phyloP scores from a whole-genome alignment of 1,140 invertebrate species.

The Tribolium castaneum region DNA sequence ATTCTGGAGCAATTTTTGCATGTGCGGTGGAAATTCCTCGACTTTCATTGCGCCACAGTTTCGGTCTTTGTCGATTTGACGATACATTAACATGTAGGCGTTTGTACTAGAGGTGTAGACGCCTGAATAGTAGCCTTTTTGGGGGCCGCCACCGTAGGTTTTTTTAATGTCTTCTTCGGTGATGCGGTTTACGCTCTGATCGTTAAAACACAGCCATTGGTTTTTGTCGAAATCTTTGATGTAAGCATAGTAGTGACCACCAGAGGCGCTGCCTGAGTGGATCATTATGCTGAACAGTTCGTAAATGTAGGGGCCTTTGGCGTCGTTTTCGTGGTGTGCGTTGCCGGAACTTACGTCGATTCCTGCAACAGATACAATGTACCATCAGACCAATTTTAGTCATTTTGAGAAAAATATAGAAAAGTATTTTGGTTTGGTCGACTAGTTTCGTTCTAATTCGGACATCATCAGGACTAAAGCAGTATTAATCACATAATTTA shows the following conservation, averaged over 20 bases:
- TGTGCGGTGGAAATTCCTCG: constrained; percentile 81
- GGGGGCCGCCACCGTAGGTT: constrained; percentile 83
- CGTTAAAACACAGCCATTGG: constrained; percentile 88
- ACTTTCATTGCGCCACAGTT: constrained; percentile 77
- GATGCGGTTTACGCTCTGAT: constrained; percentile 77
- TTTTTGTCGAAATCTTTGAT: constrained; percentile 87
- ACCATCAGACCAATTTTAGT: too few species aligned
- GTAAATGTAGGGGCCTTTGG: constrained; percentile 82
- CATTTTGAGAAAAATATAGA: too few species aligned
- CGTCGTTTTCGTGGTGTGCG: constrained; percentile 58
- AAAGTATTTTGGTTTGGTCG: too few species aligned
- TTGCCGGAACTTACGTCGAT: constrained; percentile 60
- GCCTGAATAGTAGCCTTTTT: constrained; percentile 78
- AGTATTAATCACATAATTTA: too few species aligned
- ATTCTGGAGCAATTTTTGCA: constrained; percentile 74
- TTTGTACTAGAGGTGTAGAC: constrained; percentile 87
- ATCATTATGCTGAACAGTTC: constrained; percentile 95
- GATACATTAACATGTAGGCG: constrained; percentile 94
- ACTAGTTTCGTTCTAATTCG: too few species aligned
- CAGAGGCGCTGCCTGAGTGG: constrained; percentile 90
- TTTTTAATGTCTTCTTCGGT: constrained; percentile 86
- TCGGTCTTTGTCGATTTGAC: constrained; percentile 79
- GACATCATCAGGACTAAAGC: too few species aligned
- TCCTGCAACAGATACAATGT: too few species aligned
- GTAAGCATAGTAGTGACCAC: constrained; percentile 95